Conservation (phyloP, 1,140 invertebrate species). For the Halictus rubicundus region DNA sequence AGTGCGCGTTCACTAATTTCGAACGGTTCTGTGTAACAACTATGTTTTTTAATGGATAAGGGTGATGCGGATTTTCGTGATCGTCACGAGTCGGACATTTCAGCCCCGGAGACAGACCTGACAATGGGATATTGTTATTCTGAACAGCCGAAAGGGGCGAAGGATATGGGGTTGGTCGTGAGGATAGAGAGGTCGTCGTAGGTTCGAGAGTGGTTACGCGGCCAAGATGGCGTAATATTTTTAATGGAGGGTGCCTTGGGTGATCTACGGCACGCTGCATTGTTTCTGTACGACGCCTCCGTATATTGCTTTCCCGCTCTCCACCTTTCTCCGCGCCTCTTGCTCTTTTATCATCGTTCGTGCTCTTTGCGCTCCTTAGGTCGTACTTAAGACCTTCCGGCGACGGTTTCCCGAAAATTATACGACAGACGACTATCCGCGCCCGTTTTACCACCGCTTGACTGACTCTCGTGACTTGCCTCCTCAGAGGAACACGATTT, state of each 20-base stretch:
- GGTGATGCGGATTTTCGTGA: too few species aligned
- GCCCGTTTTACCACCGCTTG: background rate
- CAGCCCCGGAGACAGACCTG: slow-evolving; percentile 43
- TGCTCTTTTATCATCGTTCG: background rate
- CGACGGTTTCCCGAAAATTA: background rate
- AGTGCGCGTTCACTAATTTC: too few species aligned
- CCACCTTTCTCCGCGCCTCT: background rate
- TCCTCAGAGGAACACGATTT: too few species aligned
- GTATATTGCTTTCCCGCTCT: slow-evolving; percentile 39
- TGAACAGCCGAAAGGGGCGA: slow-evolving; percentile 36
- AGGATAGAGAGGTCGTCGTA: slow-evolving; percentile 6
- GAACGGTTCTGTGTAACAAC: too few species aligned
- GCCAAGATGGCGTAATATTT: slow-evolving; percentile 68
- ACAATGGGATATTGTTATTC: slow-evolving; percentile 63
- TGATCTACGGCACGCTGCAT: slow-evolving; percentile 63
- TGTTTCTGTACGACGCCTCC: slow-evolving; percentile 54
- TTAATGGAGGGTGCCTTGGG: slow-evolving; percentile 64
- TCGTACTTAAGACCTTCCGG: background rate
- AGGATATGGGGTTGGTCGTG: background rate
- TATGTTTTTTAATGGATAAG: too few species aligned
- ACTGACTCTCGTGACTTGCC: background rate
- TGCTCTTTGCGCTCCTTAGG: background rate
- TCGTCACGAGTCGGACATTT: slow-evolving; percentile 50
- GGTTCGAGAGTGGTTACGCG: slow-evolving; percentile 27
- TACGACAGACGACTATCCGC: background rate